These are phyloP conservation scores for Alfaro cultratus DNA, from an alignment of 2,797 vertebrate species.

Conservation along the genomic window DNA sequence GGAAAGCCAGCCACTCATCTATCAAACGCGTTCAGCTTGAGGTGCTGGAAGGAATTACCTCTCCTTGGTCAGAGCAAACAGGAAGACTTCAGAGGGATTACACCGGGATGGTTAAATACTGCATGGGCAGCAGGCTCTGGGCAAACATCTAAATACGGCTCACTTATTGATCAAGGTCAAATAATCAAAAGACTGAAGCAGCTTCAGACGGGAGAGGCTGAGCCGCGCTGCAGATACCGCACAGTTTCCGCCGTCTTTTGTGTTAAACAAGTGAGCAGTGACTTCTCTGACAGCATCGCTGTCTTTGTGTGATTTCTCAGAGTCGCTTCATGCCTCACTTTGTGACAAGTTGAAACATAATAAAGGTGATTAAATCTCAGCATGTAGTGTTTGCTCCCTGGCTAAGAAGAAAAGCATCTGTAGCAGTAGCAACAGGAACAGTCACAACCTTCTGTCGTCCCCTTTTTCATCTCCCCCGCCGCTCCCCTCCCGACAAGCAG, in stretches of 20 bases:
- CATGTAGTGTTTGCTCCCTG: constrained; percentile 56
- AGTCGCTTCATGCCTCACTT: constrained; percentile 33
- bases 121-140: constrained; percentile 37
- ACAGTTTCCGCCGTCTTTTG: constrained; percentile 8
- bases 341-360: constrained; percentile 62
- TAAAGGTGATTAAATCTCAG: constrained; percentile 76
- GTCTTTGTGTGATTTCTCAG: constrained; percentile 43
- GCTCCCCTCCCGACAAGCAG: constrained; percentile 47
- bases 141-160: constrained; percentile 50
- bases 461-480: constrained; percentile 64
- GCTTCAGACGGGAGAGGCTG: constrained; percentile 32
- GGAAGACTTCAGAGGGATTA: constrained; percentile 43
- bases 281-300: constrained; percentile 33
- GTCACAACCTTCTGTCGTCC: constrained; percentile 65
- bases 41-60: constrained; percentile 52
- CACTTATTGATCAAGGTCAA: constrained; percentile 58
- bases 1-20: constrained; percentile 62
- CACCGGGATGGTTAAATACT: constrained; percentile 41
- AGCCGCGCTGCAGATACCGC: constrained; percentile 18
- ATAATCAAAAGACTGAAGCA: constrained; percentile 48
- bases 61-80: constrained; percentile 47
- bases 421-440: constrained; percentile 44
- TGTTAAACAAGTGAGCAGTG: constrained; percentile 37
- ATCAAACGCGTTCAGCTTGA: constrained; percentile 51
- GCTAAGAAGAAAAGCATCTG: constrained; percentile 40